Evolutionary conservation across 2,888 invertebrate genomes (phyloP).

Genomic region (Microdon myrmicae): DNA sequence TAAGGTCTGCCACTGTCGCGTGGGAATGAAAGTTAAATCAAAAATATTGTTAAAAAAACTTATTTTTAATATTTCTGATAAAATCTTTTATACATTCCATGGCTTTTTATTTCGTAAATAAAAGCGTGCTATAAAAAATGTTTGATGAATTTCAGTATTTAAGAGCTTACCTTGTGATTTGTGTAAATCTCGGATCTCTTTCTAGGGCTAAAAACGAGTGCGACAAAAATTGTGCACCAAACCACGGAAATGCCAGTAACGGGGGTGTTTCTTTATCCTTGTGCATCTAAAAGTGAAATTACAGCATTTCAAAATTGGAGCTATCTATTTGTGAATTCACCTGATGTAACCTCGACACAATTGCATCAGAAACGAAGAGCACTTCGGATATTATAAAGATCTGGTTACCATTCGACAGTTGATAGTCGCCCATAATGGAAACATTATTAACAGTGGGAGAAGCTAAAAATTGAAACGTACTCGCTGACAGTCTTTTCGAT

Average conservation of each 20-base stretch:
- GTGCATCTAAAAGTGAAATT: constrained; percentile 64
- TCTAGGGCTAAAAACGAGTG: constrained; percentile 73
- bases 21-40: too few species aligned
- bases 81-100: neutral
- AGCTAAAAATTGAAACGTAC: constrained; percentile 59
- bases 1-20: too few species aligned
- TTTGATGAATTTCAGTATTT: neutral
- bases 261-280: constrained; percentile 75
- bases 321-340: constrained; percentile 57
- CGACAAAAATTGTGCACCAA: constrained; percentile 73
- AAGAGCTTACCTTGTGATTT: constrained; percentile 68
- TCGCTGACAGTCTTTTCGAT: neutral
- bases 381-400: constrained; percentile 73
- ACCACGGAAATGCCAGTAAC: constrained; percentile 73
- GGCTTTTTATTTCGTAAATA: neutral
- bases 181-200: constrained; percentile 70
- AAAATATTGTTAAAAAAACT: too few species aligned
- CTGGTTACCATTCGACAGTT: constrained; percentile 73
- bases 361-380: constrained; percentile 72
- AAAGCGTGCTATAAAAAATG: neutral
- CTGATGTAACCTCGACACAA: constrained; percentile 72
- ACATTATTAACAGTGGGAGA: constrained; percentile 71
- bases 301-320: neutral
- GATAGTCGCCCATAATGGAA: constrained; percentile 71
- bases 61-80: neutral